Evolutionary conservation across 2,113 vertebrate species (phyloP).

Genomic region (Peromyscus leucopus): DNA sequence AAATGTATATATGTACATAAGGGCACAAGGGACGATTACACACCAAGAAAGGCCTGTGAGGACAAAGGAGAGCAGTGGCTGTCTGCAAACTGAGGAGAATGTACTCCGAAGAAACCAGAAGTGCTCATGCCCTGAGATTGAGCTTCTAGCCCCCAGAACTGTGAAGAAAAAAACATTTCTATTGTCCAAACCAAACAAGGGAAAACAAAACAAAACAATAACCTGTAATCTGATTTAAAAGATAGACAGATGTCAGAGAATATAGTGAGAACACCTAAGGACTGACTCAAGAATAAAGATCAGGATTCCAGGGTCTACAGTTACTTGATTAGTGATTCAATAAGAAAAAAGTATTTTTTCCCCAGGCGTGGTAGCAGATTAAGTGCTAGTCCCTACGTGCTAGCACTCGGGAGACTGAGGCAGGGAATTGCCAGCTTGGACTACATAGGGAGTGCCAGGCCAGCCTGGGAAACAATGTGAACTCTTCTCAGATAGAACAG

Average conservation of each 20-base stretch:
- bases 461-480: too few relatives aligned
- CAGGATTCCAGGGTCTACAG: neutral
- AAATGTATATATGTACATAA: too few relatives aligned
- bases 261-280: neutral
- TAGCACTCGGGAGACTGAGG: neutral
- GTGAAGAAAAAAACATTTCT: neutral
- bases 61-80: neutral
- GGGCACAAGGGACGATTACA: neutral
- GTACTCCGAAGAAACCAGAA: neutral
- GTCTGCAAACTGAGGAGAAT: neutral
- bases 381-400: neutral
- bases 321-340: slow-evolving; percentile 31
- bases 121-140: too few relatives aligned
- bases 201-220: neutral
- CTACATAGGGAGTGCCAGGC: neutral
- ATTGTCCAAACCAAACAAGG: neutral
- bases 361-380: neutral
- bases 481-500: neutral
- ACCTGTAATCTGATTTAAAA: neutral
- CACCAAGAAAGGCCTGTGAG: neutral
- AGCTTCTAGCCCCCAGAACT: neutral
- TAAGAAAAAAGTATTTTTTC: neutral
- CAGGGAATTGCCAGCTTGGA: neutral
- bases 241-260: neutral
- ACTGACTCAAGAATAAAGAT: neutral